Base-by-base conservation (phyloP, 2,113 vertebrate species). In the Accipiter virgatus region DNA sequence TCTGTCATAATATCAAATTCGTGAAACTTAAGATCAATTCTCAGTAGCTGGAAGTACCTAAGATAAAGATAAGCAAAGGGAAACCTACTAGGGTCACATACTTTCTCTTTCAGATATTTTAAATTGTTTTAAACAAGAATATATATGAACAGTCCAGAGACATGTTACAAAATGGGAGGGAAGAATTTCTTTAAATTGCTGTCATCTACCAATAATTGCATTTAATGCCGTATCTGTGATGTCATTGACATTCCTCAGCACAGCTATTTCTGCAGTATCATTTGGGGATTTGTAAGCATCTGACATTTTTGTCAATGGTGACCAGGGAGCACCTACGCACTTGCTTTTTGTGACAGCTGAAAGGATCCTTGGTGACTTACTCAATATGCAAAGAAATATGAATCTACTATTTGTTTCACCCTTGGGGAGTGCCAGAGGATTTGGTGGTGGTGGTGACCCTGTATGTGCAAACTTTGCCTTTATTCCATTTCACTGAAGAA, bases 11-110 rank as follows among this genome's bases (percentile, higher is more conserved):
- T 91, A 91, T 42, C 83, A 86, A 90, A 90, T 88, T 97, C 8
- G 94, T 93, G 62, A 90, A 90, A 85, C 47, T 32, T 86, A 81
- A 81, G 52, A 90, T 61, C 58, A 95, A 79, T 94, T 95, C 58
- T 90, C 36, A 52, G 53, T 70, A 92, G 38, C 56, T 56, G n/a
- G 81, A 78, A 48, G 47, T 75, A 92, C 78, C 63, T n/a, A 52
- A 93, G 70, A 92, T 52, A 89, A 56, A 56, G 31, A 50, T 7
- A 68, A 85, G 22, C 7, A 86, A 13, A 52, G 34, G 21, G 58
- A 91, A 91, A 82, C 48, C n/a, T 87, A 53, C 11, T 13, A 75
- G 13, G 22, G 12, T 91, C 21, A 31, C 7, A 58, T 13, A n/a
- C 36, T 58, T 81, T 80, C 74, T 93, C 77, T 75, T 70, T 61